Evolutionary conservation across 2,888 invertebrate genomes (phyloP).

Genomic region (Drosophila lacicola): DNA sequence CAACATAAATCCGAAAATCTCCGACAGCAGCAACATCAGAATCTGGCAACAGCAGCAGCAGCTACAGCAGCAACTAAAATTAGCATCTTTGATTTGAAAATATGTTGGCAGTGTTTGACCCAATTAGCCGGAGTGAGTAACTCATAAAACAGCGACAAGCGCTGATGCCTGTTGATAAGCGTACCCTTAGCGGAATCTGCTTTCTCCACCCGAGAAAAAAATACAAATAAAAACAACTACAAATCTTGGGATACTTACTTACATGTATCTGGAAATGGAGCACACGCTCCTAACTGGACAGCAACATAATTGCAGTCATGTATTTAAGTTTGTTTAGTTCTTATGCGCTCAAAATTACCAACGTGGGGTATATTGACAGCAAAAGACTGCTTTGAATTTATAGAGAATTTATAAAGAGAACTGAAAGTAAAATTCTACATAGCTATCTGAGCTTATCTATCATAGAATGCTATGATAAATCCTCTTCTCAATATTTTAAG

Average conservation of each 20-base stretch:
- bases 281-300: slow-evolving; percentile 43
- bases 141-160: slow-evolving; percentile 69
- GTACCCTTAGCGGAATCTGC: slow-evolving; percentile 55
- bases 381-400: not conserved
- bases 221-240: not conserved
- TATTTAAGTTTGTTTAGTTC: slow-evolving; percentile 48
- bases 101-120: slow-evolving; percentile 59
- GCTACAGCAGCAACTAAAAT: slow-evolving; percentile 40
- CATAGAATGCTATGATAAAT: too few relatives aligned
- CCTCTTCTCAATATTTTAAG: not conserved
- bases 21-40: slow-evolving; percentile 16
- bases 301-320: slow-evolving; percentile 49
- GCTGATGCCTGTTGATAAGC: slow-evolving; percentile 58
- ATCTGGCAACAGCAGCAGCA: slow-evolving; percentile 13
- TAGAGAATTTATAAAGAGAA: not conserved
- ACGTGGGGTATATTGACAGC: not conserved
- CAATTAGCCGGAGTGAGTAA: slow-evolving; percentile 69
- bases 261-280: slow-evolving; percentile 43
- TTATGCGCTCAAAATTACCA: slow-evolving; percentile 8
- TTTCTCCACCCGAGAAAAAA: slow-evolving; percentile 46
- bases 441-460: too few relatives aligned
- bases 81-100: slow-evolving; percentile 77
- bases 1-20: slow-evolving; percentile 46
- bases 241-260: slow-evolving; percentile 29
- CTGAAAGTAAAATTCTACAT: too few relatives aligned